A percentile compares a stretch with the other conserved stretches of the same genome.
phyloP scores from a whole-genome alignment of 2,113 vertebrate genomes.

The Ceratotherium simum region DNA sequence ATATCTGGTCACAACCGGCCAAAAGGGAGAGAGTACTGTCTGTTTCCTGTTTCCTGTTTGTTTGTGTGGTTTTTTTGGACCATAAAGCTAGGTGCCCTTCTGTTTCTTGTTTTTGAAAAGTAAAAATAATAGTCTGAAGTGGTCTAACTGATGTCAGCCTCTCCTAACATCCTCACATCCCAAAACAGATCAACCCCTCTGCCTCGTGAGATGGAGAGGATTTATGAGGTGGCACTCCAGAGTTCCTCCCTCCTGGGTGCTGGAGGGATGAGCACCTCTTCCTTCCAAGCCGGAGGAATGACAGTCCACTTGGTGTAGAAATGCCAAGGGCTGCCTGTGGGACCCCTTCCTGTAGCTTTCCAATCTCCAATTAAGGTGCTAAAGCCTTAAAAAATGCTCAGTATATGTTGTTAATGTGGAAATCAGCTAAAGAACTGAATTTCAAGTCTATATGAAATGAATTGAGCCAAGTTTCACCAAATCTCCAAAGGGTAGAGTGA shows the following conservation, averaged over 20 bases:
- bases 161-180: too few species aligned
- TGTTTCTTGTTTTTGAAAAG: background rate
- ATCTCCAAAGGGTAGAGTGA: background rate
- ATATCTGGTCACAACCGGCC: background rate
- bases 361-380: background rate
- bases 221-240: too few species aligned
- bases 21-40: background rate
- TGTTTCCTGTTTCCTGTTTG: background rate
- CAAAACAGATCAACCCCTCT: background rate
- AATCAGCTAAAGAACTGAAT: background rate
- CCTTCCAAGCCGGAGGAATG: background rate
- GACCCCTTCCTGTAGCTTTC: background rate
- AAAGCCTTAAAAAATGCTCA: background rate
- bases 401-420: background rate
- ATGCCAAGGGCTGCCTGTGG: background rate
- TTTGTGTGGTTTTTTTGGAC: too few species aligned
- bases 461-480: background rate
- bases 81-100: too few species aligned
- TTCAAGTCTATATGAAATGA: background rate
- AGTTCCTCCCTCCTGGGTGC: background rate
- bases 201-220: background rate
- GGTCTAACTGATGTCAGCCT: background rate
- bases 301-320: background rate
- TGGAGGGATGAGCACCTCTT: background rate
- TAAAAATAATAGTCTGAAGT: background rate